phyloP scores from a whole-genome alignment of 2,888 invertebrate species.

The Euphydryas editha region DNA sequence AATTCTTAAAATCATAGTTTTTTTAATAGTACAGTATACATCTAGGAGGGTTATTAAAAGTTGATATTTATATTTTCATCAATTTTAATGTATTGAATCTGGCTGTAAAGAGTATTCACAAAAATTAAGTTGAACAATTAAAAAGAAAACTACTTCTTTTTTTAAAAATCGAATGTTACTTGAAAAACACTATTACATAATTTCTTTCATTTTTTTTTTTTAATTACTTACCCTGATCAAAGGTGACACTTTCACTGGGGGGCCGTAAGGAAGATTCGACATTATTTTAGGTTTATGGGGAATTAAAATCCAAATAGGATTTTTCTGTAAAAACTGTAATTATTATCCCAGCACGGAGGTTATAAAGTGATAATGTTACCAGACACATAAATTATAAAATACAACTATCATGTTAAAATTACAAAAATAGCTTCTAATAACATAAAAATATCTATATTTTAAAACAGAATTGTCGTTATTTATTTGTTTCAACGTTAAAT shows the following conservation, averaged over 20 bases:
- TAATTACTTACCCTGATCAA: slow-evolving; percentile 87
- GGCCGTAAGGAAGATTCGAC: slow-evolving; percentile 79
- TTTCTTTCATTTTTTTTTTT: slow-evolving; percentile 36
- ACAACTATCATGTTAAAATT: too few relatives aligned
- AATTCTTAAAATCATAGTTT: background rate
- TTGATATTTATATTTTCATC: background rate
- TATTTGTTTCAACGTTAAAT: background rate
- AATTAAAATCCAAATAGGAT: slow-evolving; percentile 60
- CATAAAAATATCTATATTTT: background rate
- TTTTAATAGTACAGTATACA: background rate
- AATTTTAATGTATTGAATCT: background rate
- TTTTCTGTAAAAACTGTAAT: slow-evolving; percentile 54
- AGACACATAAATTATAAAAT: slow-evolving; percentile 3
- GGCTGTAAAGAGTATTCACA: background rate
- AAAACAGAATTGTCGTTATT: background rate
- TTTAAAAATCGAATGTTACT: slow-evolving; percentile 39
- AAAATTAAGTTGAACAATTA: background rate
- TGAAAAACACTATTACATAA: slow-evolving; percentile 65
- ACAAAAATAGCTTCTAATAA: too few relatives aligned
- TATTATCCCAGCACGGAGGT: slow-evolving; percentile 50
- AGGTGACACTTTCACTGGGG: slow-evolving; percentile 92
- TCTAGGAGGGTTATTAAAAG: background rate
- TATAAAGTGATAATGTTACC: slow-evolving; percentile 45
- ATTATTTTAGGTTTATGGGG: slow-evolving; percentile 56
- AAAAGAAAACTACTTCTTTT: slow-evolving; percentile 2